phyloP scores from a whole-genome alignment of 2,113 vertebrate species.

The Salminus brasiliensis region DNA sequence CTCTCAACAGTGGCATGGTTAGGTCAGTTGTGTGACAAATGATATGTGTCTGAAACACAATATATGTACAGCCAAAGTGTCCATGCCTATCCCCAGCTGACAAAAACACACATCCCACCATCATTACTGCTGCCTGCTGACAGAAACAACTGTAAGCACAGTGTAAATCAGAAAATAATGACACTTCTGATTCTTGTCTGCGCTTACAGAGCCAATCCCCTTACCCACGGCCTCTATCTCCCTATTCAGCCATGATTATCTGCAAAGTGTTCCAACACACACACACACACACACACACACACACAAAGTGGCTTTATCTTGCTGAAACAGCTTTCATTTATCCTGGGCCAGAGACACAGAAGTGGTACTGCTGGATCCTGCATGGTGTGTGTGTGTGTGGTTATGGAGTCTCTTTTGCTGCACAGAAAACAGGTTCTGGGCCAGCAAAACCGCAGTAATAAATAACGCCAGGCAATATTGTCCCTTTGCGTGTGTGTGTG shows the following conservation, averaged over 20 bases:
- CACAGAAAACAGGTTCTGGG: not conserved
- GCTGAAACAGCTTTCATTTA: not conserved
- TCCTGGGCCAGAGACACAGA: not conserved
- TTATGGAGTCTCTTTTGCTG: not conserved
- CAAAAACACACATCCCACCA: not conserved
- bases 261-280: not conserved
- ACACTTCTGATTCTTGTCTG: not conserved
- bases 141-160: not conserved
- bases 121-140: not conserved
- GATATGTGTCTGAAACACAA: not conserved
- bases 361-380: not conserved
- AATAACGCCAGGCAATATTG: conserved; percentile 3
- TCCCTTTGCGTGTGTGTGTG: conserved; percentile 3
- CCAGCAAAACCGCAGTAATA: not conserved
- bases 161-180: conserved; percentile 1
- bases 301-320: not conserved
- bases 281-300: not conserved
- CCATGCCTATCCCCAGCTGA: not conserved
- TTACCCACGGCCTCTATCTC: not conserved
- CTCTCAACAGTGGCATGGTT: not conserved
- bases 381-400: not conserved
- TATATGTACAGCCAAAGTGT: not conserved
- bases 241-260: not conserved
- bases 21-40: not conserved
- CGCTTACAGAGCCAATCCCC: not conserved